Evolutionary conservation across 2,113 vertebrate genomes (phyloP).

Genomic region (Ophthalmolycus amberensis): DNA sequence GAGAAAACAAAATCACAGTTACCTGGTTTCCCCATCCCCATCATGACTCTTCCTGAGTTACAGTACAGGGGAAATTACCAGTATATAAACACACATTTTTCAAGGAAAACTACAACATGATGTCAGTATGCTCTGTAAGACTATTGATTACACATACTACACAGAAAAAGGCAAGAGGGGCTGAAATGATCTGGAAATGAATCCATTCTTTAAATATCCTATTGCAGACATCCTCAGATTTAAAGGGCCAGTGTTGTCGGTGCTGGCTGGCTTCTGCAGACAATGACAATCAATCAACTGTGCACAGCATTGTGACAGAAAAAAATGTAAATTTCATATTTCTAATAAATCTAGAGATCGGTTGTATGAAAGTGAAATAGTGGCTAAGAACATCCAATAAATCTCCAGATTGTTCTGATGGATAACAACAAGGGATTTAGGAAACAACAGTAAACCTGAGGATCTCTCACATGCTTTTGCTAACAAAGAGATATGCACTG

Average conservation of each 20-base stretch:
- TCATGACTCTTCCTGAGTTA: not conserved
- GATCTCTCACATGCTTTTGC: constrained; percentile 20
- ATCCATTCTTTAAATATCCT: constrained; percentile 8
- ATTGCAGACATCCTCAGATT: not conserved
- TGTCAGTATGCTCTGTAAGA: not conserved
- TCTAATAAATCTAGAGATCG: constrained; percentile 23
- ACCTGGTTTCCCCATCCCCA: constrained; percentile 10
- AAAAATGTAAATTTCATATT: not conserved
- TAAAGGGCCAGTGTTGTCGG: not conserved
- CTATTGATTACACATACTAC: not conserved
- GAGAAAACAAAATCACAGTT: not conserved
- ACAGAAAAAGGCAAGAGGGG: not conserved
- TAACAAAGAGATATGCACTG: constrained; percentile 51
- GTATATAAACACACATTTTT: constrained; percentile 4
- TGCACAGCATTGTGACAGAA: not conserved
- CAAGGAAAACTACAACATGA: constrained; percentile 11
- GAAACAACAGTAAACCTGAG: constrained; percentile 14
- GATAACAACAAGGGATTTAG: constrained; percentile 11
- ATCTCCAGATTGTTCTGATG: constrained; percentile 16
- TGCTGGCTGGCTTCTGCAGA: constrained; percentile 1
- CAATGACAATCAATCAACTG: not conserved
- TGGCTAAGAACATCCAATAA: constrained; percentile 24
- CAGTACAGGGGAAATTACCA: not conserved
- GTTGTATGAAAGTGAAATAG: constrained; percentile 16
- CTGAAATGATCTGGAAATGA: constrained; percentile 14